Base-by-base conservation (phyloP, 2,113 vertebrate genomes). In the Indri indri region DNA sequence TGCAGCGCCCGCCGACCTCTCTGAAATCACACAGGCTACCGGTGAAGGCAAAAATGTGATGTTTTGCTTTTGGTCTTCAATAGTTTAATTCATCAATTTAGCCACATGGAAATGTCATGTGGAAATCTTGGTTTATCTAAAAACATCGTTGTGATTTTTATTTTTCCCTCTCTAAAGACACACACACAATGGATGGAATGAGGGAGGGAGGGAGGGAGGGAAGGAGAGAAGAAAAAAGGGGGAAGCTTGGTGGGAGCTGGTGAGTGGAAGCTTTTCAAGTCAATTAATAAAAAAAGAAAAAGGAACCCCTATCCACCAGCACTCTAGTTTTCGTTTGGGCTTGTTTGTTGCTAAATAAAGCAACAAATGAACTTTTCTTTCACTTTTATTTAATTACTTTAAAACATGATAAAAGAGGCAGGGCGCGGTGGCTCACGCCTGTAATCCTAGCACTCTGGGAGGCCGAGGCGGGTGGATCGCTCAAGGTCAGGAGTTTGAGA, bases 161-260 rank as follows among this genome's bases (percentile, higher is more conserved):
- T 37, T 18, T 57, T 66, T 88, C 71, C 54, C 47, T n/a, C 65
- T 79, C n/a, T 40, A 68, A 79, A 79, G 61, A 70, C 11, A 77
- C 0, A 32, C 2, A 9, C 17, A 65, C 10, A 18, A 5, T 5
- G 47, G 34, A 91, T 20, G 1, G 30, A 3, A 22, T 22, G 45
- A 32, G 27, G 27, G 20, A 18, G 47, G 14, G 85, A 54, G 65
- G 3, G 34, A 37, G n/a, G 61, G 37, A 66, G 11, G 32, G 13
- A 34, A 25, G 9, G 47, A 45, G 23, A 11, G 40, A 17, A 17
- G 11, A 27, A 23, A 65, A 12, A 4, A 12, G 54, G 42, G 32
- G 10, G 23, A 18, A 25, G 10, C 47, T 4, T 22, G 68, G 30
- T 37, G 63, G 65, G 18, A 32, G 61, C 70, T 54, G 63, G 3